A percentile compares a stretch with the other conserved stretches of the same genome.
Conservation (phyloP, 2,797 vertebrate species). For the Enteromius treurensis region DNA sequence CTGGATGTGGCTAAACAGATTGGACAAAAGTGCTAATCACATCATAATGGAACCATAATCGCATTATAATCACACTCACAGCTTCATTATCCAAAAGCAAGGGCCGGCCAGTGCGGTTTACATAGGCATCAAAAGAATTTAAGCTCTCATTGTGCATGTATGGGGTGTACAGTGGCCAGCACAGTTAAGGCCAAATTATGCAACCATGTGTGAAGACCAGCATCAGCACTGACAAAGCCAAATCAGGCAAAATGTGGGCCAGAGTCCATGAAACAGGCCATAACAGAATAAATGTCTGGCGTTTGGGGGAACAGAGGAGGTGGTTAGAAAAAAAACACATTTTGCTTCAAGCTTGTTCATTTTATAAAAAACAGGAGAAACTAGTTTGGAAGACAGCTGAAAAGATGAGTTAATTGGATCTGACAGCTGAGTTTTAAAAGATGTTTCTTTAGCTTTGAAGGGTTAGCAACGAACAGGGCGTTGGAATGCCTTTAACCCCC, state of each 20-base stretch:
- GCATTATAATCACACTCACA: conserved; percentile 62
- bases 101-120: conserved; percentile 24
- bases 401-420: conserved; percentile 9
- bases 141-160: conserved; percentile 38
- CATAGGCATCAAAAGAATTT: conserved; percentile 34
- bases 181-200: conserved; percentile 44
- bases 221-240: conserved; percentile 46
- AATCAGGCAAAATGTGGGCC: conserved; percentile 32
- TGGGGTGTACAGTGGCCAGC: conserved; percentile 22
- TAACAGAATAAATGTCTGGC: conserved; percentile 4
- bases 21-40: conserved; percentile 70
- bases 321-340: neutral
- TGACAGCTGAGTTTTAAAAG: conserved; percentile 14
- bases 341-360: conserved; percentile 12
- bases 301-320: neutral
- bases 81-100: conserved; percentile 64
- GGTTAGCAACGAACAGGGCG: conserved; percentile 2
- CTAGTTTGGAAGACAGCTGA: neutral
- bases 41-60: conserved; percentile 71
- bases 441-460: conserved; percentile 4
- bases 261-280: conserved; percentile 15
- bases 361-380: conserved; percentile 26
- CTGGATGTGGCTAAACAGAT: conserved; percentile 58
- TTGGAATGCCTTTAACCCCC: neutral
- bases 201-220: conserved; percentile 50